A percentile compares a stretch with the other conserved stretches of the same genome.
Conservation (phyloP, 1,140 invertebrate species). For the Bombus soroeensis region DNA sequence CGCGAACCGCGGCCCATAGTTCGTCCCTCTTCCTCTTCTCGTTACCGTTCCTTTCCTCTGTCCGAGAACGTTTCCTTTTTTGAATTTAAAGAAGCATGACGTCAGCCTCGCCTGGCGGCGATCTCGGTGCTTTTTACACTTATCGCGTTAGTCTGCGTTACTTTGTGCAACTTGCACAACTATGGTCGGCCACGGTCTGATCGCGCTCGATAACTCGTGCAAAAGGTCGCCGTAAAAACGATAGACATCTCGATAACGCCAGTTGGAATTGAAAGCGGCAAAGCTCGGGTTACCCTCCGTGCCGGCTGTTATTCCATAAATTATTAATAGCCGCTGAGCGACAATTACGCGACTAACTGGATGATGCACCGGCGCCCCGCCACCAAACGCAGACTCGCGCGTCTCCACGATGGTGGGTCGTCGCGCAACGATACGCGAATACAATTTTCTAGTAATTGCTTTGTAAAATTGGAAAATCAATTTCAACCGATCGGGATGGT, state of each 20-base stretch:
- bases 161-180: slow-evolving; percentile 32
- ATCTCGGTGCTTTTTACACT: slow-evolving; percentile 46
- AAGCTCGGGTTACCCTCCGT: not conserved
- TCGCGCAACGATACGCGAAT: no score
- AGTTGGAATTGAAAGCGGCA: not conserved
- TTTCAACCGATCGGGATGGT: no score
- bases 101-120: slow-evolving; percentile 54
- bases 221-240: slow-evolving; percentile 15
- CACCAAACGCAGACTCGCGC: not conserved
- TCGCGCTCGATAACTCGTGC: slow-evolving; percentile 16
- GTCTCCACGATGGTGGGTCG: rapidly evolving
- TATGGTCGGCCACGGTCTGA: not conserved
- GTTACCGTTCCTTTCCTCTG: slow-evolving; percentile 26
- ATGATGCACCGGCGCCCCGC: not conserved
- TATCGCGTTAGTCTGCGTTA: not conserved
- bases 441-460: no score
- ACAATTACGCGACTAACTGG: slow-evolving; percentile 10
- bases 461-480: no score
- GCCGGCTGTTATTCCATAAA: not conserved
- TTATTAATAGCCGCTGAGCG: not conserved
- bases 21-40: not conserved
- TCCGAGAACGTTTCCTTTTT: slow-evolving; percentile 61
- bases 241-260: not conserved
- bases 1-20: slow-evolving; percentile 25
- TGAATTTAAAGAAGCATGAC: slow-evolving; percentile 60